Evolutionary conservation across 2,797 vertebrate species (phyloP), one percentile per base, ranked within the genome.

Genomic region (Fratercula arctica): DNA sequence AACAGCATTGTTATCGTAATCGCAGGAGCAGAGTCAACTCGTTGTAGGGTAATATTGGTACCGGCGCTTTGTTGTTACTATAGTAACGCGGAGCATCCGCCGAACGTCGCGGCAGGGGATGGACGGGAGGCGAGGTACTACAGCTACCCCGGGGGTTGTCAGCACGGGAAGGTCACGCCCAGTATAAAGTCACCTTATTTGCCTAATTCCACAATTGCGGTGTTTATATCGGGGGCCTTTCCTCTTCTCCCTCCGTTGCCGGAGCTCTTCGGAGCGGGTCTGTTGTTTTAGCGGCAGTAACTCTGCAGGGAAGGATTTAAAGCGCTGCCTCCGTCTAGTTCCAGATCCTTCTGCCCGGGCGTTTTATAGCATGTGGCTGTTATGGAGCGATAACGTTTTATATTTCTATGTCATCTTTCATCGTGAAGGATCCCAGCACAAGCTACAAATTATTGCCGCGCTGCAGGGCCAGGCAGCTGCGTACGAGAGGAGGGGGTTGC

Each of bases 361-460:
- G 33, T 95, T 97, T 97, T 97, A 97, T 96, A 90, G 96, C 96
- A 94, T 96, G 96, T 96, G 96, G 96, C 96, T 97, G 96, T 96
- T 97, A 94, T 37, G 93, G 89, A 96, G 96, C 69, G 96, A 97
- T 97, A 97, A 97, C 89, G 67, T 95, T 96, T 97, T 97, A 96
- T 97, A 94, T 94, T 96, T 96, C 80, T 96, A 78, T 96, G 94
- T 96, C 96, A 97, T 97, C 95, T 96, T 94, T 95, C 96, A 91
- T 87, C 35, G 26, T 87, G 96, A 96, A 96, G 96, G 95, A 94
- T 92, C 85, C 82, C 89, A 1, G 87, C 92, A 39, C 87, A 60
- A 72, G 87, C 95, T 75, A 88, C 95, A 96, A 96, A 96, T 96
- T 91, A 95, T 41, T 74, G 93, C 74, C 1, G 21, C 11, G 57